These are phyloP conservation scores for Otis tarda DNA, from an alignment of 2,113 vertebrate genomes.

Conservation along the genomic window DNA sequence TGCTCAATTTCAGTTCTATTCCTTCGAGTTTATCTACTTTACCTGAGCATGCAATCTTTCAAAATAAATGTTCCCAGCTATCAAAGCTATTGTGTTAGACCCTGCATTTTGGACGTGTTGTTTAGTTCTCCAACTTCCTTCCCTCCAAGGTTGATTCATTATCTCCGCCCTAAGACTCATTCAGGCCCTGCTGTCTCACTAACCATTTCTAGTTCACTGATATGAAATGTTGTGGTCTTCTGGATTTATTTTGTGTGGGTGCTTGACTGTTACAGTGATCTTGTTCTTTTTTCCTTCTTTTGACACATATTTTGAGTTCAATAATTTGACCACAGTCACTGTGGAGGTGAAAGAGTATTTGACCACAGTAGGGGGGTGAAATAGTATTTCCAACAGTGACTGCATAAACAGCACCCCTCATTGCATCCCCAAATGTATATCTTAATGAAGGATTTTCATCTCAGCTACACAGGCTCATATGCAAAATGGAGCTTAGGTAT, in stretches of 20 bases:
- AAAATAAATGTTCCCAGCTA: constrained; percentile 8
- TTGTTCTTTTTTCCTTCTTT: background rate
- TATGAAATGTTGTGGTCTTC: background rate
- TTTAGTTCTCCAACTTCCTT: background rate
- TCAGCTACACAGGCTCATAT: background rate
- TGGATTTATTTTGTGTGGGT: background rate
- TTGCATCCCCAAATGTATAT: background rate
- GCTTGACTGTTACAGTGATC: background rate
- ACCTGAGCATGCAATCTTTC: background rate
- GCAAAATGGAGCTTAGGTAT: background rate
- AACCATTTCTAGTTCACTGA: background rate
- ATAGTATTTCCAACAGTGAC: background rate
- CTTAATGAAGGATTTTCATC: background rate
- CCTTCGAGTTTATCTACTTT: constrained; percentile 43
- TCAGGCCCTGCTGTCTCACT: background rate
- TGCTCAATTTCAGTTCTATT: constrained; percentile 56
- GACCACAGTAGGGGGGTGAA: background rate
- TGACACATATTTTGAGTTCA: background rate
- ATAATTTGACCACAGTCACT: background rate
- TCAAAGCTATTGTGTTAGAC: background rate
- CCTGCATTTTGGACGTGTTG: background rate
- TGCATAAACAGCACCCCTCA: background rate
- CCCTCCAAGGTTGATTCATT: background rate
- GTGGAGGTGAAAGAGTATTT: background rate
- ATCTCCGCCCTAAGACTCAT: background rate